Percentiles rank a stretch among this genome's conserved stretches.
phyloP scores from a whole-genome alignment of 1,140 invertebrate genomes.

The Reticulitermes speratus region DNA sequence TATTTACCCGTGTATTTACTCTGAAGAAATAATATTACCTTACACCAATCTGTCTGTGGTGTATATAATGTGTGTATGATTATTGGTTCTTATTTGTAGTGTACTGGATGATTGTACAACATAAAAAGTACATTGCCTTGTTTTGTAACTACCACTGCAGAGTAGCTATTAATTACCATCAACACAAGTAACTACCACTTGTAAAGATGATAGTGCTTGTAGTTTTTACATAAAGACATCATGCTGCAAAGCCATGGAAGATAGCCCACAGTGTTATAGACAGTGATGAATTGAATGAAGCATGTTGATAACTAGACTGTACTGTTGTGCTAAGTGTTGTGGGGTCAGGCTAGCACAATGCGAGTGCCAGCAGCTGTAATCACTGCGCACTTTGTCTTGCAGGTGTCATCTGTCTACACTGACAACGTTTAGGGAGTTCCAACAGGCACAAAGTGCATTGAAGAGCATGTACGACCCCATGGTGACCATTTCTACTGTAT shows the following conservation, averaged over 20 bases:
- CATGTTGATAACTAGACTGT: neutral
- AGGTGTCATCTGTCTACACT: slow-evolving; percentile 7
- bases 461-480: slow-evolving; percentile 17
- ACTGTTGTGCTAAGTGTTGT: neutral
- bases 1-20: no score
- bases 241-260: neutral
- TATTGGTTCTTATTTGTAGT: no score
- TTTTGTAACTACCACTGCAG: no score
- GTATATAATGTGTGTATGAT: no score
- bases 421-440: slow-evolving; percentile 26
- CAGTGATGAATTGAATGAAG: neutral
- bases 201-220: no score
- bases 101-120: no score
- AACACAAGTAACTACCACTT: no score
- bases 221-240: neutral
- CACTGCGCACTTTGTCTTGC: slow-evolving; percentile 26
- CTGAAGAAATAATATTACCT: no score
- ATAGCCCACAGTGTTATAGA: neutral
- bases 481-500: slow-evolving; percentile 15
- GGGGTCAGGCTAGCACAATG: neutral
- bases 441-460: slow-evolving; percentile 15
- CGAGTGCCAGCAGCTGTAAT: slow-evolving; percentile 13
- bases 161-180: no score
- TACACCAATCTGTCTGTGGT: no score
- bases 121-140: no score